Percentiles rank a stretch among this genome's conserved stretches.
Evolutionary conservation across 2,113 vertebrate genomes (phyloP).

Genomic region (Carassius carassius): DNA sequence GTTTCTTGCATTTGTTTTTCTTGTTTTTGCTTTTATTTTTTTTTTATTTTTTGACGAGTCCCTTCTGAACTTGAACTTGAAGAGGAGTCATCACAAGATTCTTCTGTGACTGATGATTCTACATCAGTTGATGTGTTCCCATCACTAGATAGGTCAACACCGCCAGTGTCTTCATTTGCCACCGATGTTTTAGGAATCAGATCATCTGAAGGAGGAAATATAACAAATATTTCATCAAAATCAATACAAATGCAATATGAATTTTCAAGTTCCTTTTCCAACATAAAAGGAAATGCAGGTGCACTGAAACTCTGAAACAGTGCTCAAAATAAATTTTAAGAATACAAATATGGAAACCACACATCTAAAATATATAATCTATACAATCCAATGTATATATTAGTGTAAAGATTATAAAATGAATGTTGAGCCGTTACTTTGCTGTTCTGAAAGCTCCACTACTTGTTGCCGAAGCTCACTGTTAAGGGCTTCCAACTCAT

Average conservation of each 20-base stretch:
- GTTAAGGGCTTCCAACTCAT: conserved; percentile 3
- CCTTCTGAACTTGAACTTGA: conserved; percentile 17
- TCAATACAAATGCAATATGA: background rate
- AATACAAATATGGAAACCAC: background rate
- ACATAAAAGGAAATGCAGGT: background rate
- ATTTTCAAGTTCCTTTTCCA: background rate
- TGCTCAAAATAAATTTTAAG: background rate
- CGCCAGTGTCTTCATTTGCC: background rate
- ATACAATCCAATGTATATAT: background rate
- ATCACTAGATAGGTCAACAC: conserved; percentile 8
- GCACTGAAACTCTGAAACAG: background rate
- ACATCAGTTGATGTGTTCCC: background rate
- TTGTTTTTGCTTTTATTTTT: conserved; percentile 11
- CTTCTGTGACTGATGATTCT: background rate
- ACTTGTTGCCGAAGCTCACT: background rate
- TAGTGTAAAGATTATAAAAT: background rate
- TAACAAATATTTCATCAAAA: background rate
- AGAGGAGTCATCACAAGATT: background rate
- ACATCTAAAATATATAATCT: background rate
- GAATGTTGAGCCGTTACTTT: background rate
- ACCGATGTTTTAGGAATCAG: background rate
- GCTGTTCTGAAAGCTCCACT: background rate
- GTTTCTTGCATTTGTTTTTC: too few relatives aligned
- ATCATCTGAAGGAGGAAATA: background rate
- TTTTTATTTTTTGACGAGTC: too few relatives aligned